Evolutionary conservation across 2,888 invertebrate genomes (phyloP), one percentile per base, ranked within the genome.

Genomic region (Anaspis maculata): DNA sequence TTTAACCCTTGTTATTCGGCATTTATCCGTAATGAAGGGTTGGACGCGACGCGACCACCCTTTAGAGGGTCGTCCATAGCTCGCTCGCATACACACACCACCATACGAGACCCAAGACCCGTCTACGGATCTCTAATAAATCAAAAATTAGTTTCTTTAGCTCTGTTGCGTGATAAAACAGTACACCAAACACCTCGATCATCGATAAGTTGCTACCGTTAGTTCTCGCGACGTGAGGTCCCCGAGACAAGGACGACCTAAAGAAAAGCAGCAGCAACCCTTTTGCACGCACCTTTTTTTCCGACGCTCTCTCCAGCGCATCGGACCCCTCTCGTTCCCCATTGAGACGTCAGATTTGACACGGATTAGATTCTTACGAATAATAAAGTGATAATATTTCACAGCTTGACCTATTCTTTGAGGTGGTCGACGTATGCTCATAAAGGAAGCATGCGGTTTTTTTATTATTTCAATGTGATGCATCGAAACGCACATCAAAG

Each of bases 1-100:
- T 59, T 57, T 54, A 57, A 59, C 56, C 59, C 59, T 54, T 55
- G 55, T 57, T 57, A 56, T 54, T 50, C 50, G 56, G 47, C 49
- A 43, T 53, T 56, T 57, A 56, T 50, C 46, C 42, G 43, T 52
- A 55, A 56, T 52, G 51, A 54, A 56, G 55, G 57, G 55, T 53
- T 52, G 39, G 42, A 32, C 25, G 23, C 26, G n/a, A 29, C 25
- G 28, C 29, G 38, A 30, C 43, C 40, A 44, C 44, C 46, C 30
- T 42, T 42, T 21, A 23, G n/a, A n/a, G n/a, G n/a, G n/a, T n/a
- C n/a, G n/a, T n/a, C n/a, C n/a, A n/a, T n/a, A n/a, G n/a, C n/a
- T n/a, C n/a, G n/a, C n/a, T n/a, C n/a, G n/a, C n/a, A n/a, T n/a
- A n/a, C n/a, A n/a, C n/a, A n/a, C n/a, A n/a, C n/a, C n/a, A n/a